Conservation (phyloP, 2,797 vertebrate genomes). For the Sphenodon punctatus region DNA sequence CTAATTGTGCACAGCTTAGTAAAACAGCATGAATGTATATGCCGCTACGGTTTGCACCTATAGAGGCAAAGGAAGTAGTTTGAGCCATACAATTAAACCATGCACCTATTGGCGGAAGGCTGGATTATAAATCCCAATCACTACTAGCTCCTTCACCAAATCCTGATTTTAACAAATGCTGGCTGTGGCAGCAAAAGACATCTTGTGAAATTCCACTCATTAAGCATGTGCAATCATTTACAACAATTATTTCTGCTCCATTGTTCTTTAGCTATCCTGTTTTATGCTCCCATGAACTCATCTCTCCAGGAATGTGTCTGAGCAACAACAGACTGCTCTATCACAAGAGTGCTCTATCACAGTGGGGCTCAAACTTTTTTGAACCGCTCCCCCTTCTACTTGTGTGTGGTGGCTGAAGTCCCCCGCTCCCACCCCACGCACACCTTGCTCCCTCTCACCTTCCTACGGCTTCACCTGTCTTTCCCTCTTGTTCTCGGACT, state of each 20-base stretch:
- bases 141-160: too few relatives aligned
- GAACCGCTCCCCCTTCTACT: too few relatives aligned
- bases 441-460: too few relatives aligned
- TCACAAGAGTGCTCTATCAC: too few relatives aligned
- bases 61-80: neutral
- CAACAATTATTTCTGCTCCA: neutral
- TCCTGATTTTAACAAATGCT: too few relatives aligned
- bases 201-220: neutral
- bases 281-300: constrained; percentile 20
- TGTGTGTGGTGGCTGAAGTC: too few relatives aligned
- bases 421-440: too few relatives aligned
- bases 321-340: neutral
- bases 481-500: too few relatives aligned
- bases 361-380: too few relatives aligned
- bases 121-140: neutral
- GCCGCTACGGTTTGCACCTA: neutral
- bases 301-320: constrained; percentile 20
- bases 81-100: neutral
- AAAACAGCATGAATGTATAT: neutral
- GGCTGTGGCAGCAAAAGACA: neutral
- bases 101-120: neutral
- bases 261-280: neutral
- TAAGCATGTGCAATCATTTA: neutral
- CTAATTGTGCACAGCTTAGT: neutral
- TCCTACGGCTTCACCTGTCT: too few relatives aligned